Evolutionary conservation across 2,888 invertebrate genomes (phyloP).

Genomic region (Cylindroiulus punctatus): DNA sequence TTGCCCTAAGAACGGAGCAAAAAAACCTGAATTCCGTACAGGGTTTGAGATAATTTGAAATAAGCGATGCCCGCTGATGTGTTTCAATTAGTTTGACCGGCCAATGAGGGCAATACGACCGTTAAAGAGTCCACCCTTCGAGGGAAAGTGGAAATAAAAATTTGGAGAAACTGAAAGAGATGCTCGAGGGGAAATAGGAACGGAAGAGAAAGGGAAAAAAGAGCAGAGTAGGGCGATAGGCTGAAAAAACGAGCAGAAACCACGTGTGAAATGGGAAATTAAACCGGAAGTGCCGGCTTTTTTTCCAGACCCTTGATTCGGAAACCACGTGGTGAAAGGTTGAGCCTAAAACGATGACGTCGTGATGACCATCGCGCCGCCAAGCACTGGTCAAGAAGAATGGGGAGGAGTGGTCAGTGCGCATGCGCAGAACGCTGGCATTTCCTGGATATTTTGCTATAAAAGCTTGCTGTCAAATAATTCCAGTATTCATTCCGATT

Average conservation of each 20-base stretch:
- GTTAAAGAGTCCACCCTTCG: background rate
- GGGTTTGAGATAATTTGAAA: background rate
- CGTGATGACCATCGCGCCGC: background rate
- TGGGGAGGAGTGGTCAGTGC: conserved; percentile 40
- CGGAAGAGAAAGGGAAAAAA: conserved; percentile 52
- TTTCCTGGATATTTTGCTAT: conserved; percentile 49
- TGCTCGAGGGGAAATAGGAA: conserved; percentile 43
- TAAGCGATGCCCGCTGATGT: background rate
- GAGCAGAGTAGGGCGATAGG: conserved; percentile 23
- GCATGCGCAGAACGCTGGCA: conserved; percentile 17
- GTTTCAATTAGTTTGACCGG: background rate
- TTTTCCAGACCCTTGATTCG: background rate
- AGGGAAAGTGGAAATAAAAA: conserved; percentile 51
- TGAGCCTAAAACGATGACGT: conserved; percentile 13
- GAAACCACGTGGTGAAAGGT: conserved; percentile 38
- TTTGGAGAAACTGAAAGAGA: conserved; percentile 35
- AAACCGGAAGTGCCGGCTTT: conserved; percentile 39
- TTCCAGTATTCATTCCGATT: conserved; percentile 10
- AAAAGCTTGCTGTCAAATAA: conserved; percentile 6
- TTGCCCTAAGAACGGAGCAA: conserved; percentile 2
- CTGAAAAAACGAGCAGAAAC: background rate
- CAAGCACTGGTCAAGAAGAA: background rate
- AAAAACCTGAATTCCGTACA: background rate
- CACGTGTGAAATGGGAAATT: conserved; percentile 44
- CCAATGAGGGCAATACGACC: background rate